Percentiles rank a stretch among this genome's conserved stretches.
These are phyloP conservation scores for Tringa solitaria DNA, from an alignment of 2,113 vertebrate species.

Conservation along the genomic window DNA sequence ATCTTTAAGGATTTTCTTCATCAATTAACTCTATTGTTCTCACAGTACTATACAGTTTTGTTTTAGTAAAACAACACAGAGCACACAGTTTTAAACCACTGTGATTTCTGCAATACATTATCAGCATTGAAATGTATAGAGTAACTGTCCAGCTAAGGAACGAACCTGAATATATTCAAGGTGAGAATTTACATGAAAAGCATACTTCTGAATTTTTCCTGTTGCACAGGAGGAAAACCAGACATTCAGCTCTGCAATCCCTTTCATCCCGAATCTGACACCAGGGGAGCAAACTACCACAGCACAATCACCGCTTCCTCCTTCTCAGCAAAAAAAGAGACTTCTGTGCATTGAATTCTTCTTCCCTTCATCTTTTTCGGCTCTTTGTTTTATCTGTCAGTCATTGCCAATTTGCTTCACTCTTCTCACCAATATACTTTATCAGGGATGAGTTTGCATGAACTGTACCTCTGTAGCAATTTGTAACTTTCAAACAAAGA, in stretches of 20 bases:
- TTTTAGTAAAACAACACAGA: neutral
- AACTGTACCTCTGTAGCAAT: neutral
- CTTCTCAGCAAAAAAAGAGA: neutral
- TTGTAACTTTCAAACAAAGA: neutral
- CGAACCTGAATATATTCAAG: neutral
- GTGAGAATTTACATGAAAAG: neutral
- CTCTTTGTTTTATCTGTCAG: slow-evolving; percentile 22
- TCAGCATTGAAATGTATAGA: neutral
- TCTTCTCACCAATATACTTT: neutral
- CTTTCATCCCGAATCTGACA: neutral
- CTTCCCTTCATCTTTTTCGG: neutral
- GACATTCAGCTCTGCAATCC: neutral
- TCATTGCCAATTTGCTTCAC: neutral
- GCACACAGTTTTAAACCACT: neutral
- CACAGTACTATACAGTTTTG: neutral
- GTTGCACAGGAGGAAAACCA: neutral
- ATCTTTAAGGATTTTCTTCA: neutral
- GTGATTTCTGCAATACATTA: neutral
- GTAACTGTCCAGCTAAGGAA: neutral
- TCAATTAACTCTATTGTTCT: neutral
- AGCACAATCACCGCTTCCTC: neutral
- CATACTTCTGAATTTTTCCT: neutral
- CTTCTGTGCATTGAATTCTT: neutral
- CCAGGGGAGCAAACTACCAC: neutral
- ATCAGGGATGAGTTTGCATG: neutral